Evolutionary conservation across 1,140 invertebrate genomes (phyloP).

Genomic region (Mylabris phalerata): DNA sequence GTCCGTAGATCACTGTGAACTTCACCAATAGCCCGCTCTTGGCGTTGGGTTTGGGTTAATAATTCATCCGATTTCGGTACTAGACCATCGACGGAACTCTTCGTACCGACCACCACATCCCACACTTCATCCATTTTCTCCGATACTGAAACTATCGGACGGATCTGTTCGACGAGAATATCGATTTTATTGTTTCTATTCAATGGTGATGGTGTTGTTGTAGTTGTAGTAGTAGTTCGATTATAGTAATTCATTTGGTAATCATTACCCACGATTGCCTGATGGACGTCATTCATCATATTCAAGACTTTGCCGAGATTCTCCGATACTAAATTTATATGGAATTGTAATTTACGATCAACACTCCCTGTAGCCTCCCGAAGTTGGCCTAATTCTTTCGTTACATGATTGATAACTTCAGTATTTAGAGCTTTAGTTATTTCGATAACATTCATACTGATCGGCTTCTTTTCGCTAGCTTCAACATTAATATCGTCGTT

Average conservation of each 20-base stretch:
- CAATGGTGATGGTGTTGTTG: slow-evolving; percentile 48
- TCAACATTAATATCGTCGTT: slow-evolving; percentile 75
- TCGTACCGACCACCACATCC: slow-evolving; percentile 80
- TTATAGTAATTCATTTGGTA: slow-evolving; percentile 21
- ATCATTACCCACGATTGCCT: slow-evolving; percentile 64
- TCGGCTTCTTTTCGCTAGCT: slow-evolving; percentile 75
- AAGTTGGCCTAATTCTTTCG: slow-evolving; percentile 66
- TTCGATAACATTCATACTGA: slow-evolving; percentile 71
- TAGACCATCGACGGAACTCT: slow-evolving; percentile 74
- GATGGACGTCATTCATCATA: slow-evolving; percentile 72
- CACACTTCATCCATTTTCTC: slow-evolving; percentile 87
- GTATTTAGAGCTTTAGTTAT: slow-evolving; percentile 70
- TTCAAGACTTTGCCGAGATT: slow-evolving; percentile 68
- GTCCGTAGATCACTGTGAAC: slow-evolving; percentile 74
- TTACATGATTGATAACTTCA: slow-evolving; percentile 67
- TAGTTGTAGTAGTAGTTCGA: slow-evolving; percentile 28
- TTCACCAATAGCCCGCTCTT: slow-evolving; percentile 78
- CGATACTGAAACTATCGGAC: slow-evolving; percentile 74
- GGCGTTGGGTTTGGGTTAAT: slow-evolving; percentile 75
- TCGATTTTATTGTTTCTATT: slow-evolving; percentile 68
- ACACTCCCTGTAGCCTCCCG: slow-evolving; percentile 67
- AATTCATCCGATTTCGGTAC: slow-evolving; percentile 79
- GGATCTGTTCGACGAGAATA: slow-evolving; percentile 66
- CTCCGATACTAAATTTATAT: slow-evolving; percentile 74
- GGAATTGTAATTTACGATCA: slow-evolving; percentile 75